Percentiles rank a stretch among this genome's conserved stretches.
Evolutionary conservation across 2,797 vertebrate genomes (phyloP).

Genomic region (Chrysocyon brachyurus): DNA sequence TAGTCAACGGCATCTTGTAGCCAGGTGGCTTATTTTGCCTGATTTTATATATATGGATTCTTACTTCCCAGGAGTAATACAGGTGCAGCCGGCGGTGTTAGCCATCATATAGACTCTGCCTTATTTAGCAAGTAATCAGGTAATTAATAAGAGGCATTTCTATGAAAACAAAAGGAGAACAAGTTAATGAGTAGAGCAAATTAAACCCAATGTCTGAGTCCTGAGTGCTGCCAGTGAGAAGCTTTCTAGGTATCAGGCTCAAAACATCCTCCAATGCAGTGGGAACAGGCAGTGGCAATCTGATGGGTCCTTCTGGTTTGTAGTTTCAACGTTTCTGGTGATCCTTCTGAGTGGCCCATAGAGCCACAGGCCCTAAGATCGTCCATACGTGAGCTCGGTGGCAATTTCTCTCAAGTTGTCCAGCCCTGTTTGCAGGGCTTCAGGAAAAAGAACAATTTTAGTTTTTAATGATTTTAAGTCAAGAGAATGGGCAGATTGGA

Average conservation of each 20-base stretch:
- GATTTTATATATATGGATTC: neutral
- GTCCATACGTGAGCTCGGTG: neutral
- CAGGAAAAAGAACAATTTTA: neutral
- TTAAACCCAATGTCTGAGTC: neutral
- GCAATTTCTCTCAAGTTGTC: neutral
- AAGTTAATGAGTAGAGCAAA: neutral
- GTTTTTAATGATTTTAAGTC: neutral
- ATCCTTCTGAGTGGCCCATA: neutral
- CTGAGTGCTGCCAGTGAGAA: neutral
- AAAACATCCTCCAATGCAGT: neutral
- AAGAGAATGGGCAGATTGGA: neutral
- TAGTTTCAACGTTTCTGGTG: neutral
- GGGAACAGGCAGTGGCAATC: neutral
- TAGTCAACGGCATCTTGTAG: neutral
- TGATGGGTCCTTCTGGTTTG: neutral
- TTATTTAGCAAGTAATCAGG: neutral
- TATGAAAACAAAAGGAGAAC: neutral
- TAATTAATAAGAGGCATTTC: neutral
- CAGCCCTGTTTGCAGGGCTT: neutral
- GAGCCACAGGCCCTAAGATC: neutral
- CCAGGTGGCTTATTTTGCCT: neutral
- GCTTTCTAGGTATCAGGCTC: neutral
- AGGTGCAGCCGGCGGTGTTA: neutral
- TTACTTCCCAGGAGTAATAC: neutral
- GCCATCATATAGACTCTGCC: neutral